Evolutionary conservation across 2,113 vertebrate genomes (phyloP).

Genomic region (Prietella phreatophila): DNA sequence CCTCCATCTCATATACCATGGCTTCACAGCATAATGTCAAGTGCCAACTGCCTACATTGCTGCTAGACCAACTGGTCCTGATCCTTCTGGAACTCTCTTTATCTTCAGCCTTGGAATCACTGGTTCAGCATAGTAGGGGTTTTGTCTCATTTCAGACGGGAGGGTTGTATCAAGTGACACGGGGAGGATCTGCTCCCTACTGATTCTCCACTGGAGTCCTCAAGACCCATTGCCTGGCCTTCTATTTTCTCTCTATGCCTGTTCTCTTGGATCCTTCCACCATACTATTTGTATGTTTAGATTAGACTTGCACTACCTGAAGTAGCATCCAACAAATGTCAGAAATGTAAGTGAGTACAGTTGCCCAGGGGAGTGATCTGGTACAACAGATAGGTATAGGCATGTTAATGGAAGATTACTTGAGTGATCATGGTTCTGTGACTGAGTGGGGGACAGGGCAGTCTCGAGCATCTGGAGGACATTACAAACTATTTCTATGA

Average conservation of each 20-base stretch:
- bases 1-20: not conserved
- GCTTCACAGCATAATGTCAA: not conserved
- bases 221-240: not conserved
- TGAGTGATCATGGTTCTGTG: too few relatives aligned
- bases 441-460: not conserved
- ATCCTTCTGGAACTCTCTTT: not conserved
- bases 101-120: not conserved
- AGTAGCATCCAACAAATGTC: not conserved
- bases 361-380: not conserved
- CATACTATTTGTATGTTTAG: not conserved
- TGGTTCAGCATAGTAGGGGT: not conserved
- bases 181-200: not conserved
- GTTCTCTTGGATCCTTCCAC: not conserved
- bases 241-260: not conserved
- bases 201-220: too few relatives aligned
- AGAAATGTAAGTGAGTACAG: not conserved
- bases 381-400: not conserved
- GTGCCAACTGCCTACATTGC: not conserved
- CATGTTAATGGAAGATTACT: not conserved
- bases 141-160: not conserved
- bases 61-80: not conserved
- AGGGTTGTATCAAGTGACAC: not conserved
- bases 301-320: not conserved
- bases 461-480: not conserved
- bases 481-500: too few relatives aligned